Evolutionary conservation across 35 echinoderm and acorn worm species (phyloP).

Genomic region (Acanthaster planci): DNA sequence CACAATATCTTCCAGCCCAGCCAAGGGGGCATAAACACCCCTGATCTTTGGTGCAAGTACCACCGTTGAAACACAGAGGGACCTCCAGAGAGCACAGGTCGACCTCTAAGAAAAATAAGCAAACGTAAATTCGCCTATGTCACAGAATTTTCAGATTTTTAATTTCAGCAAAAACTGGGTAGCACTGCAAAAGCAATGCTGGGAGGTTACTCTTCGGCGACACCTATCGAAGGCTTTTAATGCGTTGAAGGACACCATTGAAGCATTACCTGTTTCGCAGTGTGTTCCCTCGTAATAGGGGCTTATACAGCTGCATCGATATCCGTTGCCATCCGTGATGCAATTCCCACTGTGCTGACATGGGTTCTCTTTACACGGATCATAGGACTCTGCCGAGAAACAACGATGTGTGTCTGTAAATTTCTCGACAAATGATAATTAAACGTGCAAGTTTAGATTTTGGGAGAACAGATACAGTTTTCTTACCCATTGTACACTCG

Average conservation of each 20-base stretch:
- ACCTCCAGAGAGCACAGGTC: not conserved
- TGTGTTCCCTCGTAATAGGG: not conserved
- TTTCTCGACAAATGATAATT: no score
- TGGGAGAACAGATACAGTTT: not conserved
- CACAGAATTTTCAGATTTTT: no score
- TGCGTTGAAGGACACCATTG: not conserved
- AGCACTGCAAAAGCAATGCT: no score
- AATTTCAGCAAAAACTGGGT: no score
- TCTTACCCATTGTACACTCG: not conserved
- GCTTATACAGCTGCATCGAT: conserved; percentile 1
- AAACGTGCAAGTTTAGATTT: no score
- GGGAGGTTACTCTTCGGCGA: no score
- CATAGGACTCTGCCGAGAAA: no score
- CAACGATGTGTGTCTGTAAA: no score
- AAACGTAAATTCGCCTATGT: no score
- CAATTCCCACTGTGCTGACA: not conserved
- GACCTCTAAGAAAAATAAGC: not conserved
- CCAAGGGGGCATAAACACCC: not conserved
- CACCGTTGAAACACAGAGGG: not conserved
- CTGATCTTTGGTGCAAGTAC: not conserved
- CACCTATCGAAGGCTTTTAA: no score
- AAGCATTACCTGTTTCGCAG: not conserved
- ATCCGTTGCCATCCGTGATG: not conserved
- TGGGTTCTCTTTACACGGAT: not conserved
- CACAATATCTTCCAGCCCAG: not conserved